Base-by-base conservation (phyloP, 2,888 invertebrate genomes). In the Cephus sareptanus region DNA sequence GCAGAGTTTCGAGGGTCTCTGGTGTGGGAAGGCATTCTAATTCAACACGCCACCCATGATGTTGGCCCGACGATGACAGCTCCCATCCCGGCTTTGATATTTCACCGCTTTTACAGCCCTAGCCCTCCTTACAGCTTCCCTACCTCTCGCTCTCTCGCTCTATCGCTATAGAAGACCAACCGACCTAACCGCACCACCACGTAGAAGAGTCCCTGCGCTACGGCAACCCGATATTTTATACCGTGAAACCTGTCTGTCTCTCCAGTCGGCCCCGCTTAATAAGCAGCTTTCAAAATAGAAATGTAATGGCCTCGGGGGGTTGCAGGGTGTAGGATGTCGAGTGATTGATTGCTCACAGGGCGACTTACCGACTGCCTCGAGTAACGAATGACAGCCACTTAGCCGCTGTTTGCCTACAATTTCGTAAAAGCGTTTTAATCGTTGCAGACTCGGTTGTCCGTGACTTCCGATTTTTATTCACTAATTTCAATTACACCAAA, bases 1-100 rank as follows among this genome's bases (percentile, higher is more conserved):
- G 85, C 84, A 85, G 85, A 85, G 85, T 84, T 84, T 76, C 80
- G 82, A 79, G 84, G 84, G 73, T 78, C 80, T 81, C 83, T 82
- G 82, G 88, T 86, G 89, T 89, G 89, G 90, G 89, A 88, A 89
- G 89, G 90, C 91, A 91, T 91, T 91, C 91, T 91, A 91, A 91
- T 91, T 91, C 90, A 91, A 91, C 91, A 91, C 91, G 90, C 91
- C 91, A 91, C 91, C 91, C 91, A 91, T 91, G 91, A 91, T 90
- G 91, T 91, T 91, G 90, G 90, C 90, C 89, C 91, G 90, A 91
- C 91, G 91, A 91, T 91, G 91, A 91, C 91, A 91, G 91, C 91
- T 91, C 91, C 90, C 90, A 91, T 91, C 91, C 90, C 89, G 91
- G 89, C 91, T 91, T 91, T 91, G 91, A 91, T 91, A 91, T 91